Base-by-base conservation (phyloP, 2,113 vertebrate species). In the Psittacara wagleri region DNA sequence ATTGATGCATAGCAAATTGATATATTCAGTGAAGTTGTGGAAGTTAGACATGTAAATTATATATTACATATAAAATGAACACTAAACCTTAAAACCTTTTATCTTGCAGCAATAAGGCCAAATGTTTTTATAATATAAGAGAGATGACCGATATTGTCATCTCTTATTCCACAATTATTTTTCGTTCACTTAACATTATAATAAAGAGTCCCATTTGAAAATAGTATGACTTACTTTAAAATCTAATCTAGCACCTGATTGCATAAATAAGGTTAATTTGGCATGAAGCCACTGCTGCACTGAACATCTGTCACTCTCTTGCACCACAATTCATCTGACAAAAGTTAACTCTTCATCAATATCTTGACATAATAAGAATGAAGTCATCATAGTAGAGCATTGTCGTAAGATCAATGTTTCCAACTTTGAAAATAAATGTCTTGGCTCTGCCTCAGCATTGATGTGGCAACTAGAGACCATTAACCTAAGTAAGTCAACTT, bases 391-490 rank as follows among this genome's bases (percentile, higher is more conserved):
- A 97, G 90, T 72, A 75, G 68, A 96, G 81, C 49, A 88, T 87
- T 97, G 92, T 95, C 66, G 80, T 72, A 96, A 90, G 76, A 97
- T 96, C 90, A 67, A 82, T 96, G 92, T 82, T 90, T 97, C 92
- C 78, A 96, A 79, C 96, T 96, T 96, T 90, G 94, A 95, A 96
- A 97, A 97, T 94, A 97, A 96, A 98, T 97, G 97, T 93, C 88
- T 97, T 94, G 84, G 85, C 94, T 98, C 86, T 96, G 91, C 91
- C 80, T 96, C 96, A 96, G 92, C 94, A 97, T 96, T 96, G 96
- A 96, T 96, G 90, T 97, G 94, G 95, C 95, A 98, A 95, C 80
- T 82, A 37, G 92, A 98, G 95, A 92, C 92, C 73, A 90, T 95
- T 97, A 97, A 97, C 88, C 87, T 93, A 90, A 97, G 95, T 96